phyloP scores from a whole-genome alignment of 2,797 vertebrate genomes.

The Anas georgica region DNA sequence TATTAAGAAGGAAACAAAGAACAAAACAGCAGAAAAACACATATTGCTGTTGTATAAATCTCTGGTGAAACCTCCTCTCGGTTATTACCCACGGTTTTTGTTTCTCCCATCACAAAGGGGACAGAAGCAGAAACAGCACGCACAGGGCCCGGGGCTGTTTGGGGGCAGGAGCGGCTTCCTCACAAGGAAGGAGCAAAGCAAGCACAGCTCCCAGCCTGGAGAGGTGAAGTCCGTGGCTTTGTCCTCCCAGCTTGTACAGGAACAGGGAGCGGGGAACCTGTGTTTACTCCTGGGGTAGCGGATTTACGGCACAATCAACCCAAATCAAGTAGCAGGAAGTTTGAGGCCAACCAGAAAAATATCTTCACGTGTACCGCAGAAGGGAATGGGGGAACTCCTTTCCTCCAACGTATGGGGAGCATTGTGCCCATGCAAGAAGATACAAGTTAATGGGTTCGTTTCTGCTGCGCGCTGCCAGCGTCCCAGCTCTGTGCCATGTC shows the following conservation, averaged over 20 bases:
- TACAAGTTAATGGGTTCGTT: background rate
- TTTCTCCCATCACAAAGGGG: constrained; percentile 20
- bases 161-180: background rate
- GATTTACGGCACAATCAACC: rapidly evolving
- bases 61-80: background rate
- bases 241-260: rapidly evolving
- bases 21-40: background rate
- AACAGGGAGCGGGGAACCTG: rapidly evolving
- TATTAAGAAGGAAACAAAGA: constrained; percentile 20
- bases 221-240: rapidly evolving
- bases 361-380: background rate
- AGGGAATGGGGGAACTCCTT: background rate
- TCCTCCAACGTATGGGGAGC: background rate
- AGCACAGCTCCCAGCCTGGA: background rate
- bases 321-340: background rate
- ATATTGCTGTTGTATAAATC: background rate
- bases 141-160: rapidly evolving
- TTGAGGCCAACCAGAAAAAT: background rate
- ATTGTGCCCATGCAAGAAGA: background rate
- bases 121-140: background rate
- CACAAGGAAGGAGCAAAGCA: background rate
- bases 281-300: rapidly evolving
- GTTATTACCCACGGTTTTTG: background rate
- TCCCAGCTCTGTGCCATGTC: background rate
- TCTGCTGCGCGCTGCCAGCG: rapidly evolving